These are phyloP conservation scores for Temnothorax unifasciatus DNA, from an alignment of 2,888 invertebrate species.

Conservation along the genomic window DNA sequence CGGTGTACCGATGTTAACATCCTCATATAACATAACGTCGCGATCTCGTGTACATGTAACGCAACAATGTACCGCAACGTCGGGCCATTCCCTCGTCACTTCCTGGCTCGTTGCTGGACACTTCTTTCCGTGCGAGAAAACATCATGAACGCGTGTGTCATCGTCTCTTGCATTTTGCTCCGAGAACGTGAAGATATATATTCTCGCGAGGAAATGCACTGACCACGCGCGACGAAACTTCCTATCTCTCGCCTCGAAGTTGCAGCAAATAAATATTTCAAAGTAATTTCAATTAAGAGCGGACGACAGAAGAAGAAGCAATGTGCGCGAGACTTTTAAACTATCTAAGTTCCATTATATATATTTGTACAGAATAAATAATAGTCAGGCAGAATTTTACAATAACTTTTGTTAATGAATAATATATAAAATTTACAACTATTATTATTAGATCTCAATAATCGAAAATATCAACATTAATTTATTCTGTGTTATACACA, in stretches of 20 bases:
- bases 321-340: neutral
- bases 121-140: conserved; percentile 62
- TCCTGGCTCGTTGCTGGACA: conserved; percentile 56
- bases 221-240: conserved; percentile 49
- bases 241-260: conserved; percentile 31
- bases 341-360: neutral
- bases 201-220: conserved; percentile 40
- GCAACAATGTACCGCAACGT: conserved; percentile 52
- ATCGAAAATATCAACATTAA: neutral
- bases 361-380: neutral
- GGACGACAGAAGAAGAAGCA: neutral
- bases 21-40: conserved; percentile 62
- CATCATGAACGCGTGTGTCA: conserved; percentile 53
- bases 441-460: neutral
- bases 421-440: neutral
- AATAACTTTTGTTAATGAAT: neutral
- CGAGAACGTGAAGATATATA: conserved; percentile 47
- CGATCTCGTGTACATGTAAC: conserved; percentile 37
- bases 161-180: conserved; percentile 54
- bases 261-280: conserved; percentile 6
- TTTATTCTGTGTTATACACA: neutral
- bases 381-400: neutral
- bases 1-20: conserved; percentile 13
- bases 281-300: neutral
- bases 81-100: conserved; percentile 36